Evolutionary conservation across 1,140 invertebrate species (phyloP), one percentile per base, ranked within the genome.

Genomic region (Aphis craccivora): DNA sequence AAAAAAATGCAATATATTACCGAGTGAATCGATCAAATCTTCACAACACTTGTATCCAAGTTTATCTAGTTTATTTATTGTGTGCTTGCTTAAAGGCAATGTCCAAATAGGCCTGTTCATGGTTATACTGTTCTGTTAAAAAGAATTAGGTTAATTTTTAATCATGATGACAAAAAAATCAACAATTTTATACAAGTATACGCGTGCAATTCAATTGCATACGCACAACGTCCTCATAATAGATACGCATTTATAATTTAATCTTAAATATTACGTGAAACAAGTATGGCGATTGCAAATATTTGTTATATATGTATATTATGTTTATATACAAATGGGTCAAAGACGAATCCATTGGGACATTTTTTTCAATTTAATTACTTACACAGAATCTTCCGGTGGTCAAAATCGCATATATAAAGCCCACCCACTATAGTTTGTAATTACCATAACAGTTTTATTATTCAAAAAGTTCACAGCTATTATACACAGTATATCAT

Each of bases 61-160:
- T 84, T 51, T 53, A 5, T 93, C 51, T 45, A 93, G 48, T 37
- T 93, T 93, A 20, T 30, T 40, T 30, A 86, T 86, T 51, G n/a
- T 84, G 14, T 40, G 76, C 14, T 93, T 37, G 76, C 91, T 93
- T 23, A 93, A n/a, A 43, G 91, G 91, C 51, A 93, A 55, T 40
- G 91, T 93, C 91, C 91, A 93, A 84, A 93, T 86, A 48, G 91
- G 91, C 40, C 91, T 22, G 35, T 84, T 84, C 91, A 93, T 93
- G 20, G 25, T 86, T 53, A 5, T 43, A 14, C 60, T 37, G 37
- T 37, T 92, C 67, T 93, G 35, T 18, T 48, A 8, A 83, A 84
- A 92, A 25, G 2, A 51, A 86, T 86, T 93, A 55, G 67, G n/a
- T 91, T 91, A 91, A 91, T 43, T n/a, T 84, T 35, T 37, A 84